Conservation (phyloP, 2,888 invertebrate species). For the Ichneumon xanthorius region DNA sequence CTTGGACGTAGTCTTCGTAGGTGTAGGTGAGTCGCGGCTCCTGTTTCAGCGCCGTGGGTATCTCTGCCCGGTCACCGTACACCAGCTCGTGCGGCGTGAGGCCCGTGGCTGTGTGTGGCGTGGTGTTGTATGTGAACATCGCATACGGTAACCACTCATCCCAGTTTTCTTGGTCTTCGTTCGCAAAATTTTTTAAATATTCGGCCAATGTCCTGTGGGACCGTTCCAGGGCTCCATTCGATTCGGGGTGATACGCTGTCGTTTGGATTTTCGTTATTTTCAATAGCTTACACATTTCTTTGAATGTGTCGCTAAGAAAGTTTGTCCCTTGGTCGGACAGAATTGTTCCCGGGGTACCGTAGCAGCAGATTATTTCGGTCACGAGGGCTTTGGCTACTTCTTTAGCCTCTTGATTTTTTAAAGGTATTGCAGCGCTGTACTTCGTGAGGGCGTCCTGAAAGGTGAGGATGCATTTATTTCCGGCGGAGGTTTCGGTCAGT, state of each 20-base stretch:
- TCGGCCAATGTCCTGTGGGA: background rate
- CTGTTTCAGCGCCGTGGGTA: too few species aligned
- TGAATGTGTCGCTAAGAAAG: conserved; percentile 22
- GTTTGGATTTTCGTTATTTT: too few species aligned
- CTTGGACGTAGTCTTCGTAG: too few species aligned
- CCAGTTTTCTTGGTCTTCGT: too few species aligned
- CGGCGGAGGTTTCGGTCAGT: conserved; percentile 38
- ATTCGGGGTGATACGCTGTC: too few species aligned
- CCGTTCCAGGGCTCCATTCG: conserved; percentile 42
- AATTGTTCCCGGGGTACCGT: too few species aligned
- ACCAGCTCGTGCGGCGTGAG: conserved; percentile 48
- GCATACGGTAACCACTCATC: conserved; percentile 1
- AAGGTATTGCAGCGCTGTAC: conserved; percentile 49
- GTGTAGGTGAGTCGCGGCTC: too few species aligned
- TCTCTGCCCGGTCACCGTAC: background rate
- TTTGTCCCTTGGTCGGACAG: too few species aligned
- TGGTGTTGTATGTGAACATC: conserved; percentile 60
- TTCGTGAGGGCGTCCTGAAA: too few species aligned
- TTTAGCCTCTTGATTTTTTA: conserved; percentile 36
- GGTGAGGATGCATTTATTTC: conserved; percentile 67
- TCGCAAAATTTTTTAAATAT: conserved; percentile 64
- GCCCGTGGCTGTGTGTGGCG: conserved; percentile 55
- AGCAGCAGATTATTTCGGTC: too few species aligned
- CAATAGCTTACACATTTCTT: conserved; percentile 26
- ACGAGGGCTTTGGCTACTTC: too few species aligned